A percentile compares a stretch with the other conserved stretches of the same genome.
Conservation (phyloP, 2,888 invertebrate species). For the Lacanobia wlatinum region DNA sequence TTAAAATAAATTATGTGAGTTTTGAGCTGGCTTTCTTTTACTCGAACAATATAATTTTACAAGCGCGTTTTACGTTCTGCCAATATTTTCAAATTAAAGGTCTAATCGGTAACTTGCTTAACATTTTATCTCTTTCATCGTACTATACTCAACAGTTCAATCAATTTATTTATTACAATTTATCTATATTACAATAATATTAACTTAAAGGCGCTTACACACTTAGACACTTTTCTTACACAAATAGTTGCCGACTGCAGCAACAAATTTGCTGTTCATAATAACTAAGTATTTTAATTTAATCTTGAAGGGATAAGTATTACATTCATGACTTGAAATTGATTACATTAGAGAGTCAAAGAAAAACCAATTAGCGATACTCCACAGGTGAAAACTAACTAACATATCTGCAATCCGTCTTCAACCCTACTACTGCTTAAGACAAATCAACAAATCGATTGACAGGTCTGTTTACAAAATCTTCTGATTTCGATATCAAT, state of each 20-base stretch:
- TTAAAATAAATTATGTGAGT: no score
- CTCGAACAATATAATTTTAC: no score
- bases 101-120: background rate
- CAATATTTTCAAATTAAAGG: background rate
- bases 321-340: slow-evolving; percentile 24
- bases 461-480: no score
- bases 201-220: background rate
- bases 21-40: no score
- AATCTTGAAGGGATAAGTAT: background rate
- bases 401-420: no score
- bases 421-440: no score
- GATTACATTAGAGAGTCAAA: slow-evolving; percentile 13
- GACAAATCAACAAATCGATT: no score
- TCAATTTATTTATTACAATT: no score
- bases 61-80: no score
- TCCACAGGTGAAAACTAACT: background rate
- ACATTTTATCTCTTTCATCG: background rate
- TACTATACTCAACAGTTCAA: background rate
- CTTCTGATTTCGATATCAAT: no score
- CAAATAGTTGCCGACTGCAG: slow-evolving; percentile 13
- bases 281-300: slow-evolving; percentile 9
- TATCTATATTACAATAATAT: slow-evolving; percentile 8
- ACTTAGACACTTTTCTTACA: slow-evolving; percentile 3
- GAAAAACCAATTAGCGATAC: background rate
- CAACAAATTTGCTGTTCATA: background rate